Base-by-base conservation (phyloP, 1,140 invertebrate species). In the Apolygus lucorum region DNA sequence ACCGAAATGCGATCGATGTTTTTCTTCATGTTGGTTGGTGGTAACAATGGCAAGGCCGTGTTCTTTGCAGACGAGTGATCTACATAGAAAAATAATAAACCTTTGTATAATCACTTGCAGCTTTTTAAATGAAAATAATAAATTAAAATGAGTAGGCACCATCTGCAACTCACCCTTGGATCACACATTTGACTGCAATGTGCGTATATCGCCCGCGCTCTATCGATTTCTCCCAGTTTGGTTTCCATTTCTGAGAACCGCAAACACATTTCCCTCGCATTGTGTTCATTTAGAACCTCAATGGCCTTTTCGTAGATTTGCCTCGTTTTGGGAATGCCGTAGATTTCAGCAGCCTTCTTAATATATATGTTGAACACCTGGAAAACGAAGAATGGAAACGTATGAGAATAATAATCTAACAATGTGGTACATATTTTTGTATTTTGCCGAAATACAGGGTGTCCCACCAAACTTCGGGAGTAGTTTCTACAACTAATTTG, bases 101-200 rank as follows among this genome's bases (percentile, higher is more conserved):
- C n/a, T n/a, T n/a, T n/a, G n/a, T n/a, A n/a, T n/a, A n/a, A n/a
- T n/a, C n/a, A n/a, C n/a, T n/a, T n/a, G n/a, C n/a, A n/a, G n/a
- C n/a, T n/a, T n/a, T n/a, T n/a, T n/a, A n/a, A n/a, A n/a, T n/a
- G n/a, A n/a, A n/a, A n/a, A n/a, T n/a, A n/a, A n/a, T n/a, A n/a
- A n/a, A n/a, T n/a, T n/a, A n/a, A n/a, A n/a, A n/a, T n/a, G n/a
- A n/a, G n/a, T n/a, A n/a, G n/a, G n/a, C n/a, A n/a, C n/a, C n/a
- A n/a, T n/a, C n/a, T n/a, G 17, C n/a, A 2, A 68, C 79, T 77
- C 78, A 90, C 88, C 75, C 96, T 86, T 2, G 98, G 98, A 85
- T 99, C 98, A 82, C 96, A 99, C 75, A 99, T 97, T 85, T 99
- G 96, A 75, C 95, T 96, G 77, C 95, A 98, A 80, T 99, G 96